A percentile compares a stretch with the other conserved stretches of the same genome.
These are phyloP conservation scores for Muscidifurax raptorellus DNA, from an alignment of 1,140 invertebrate genomes.

Conservation along the genomic window DNA sequence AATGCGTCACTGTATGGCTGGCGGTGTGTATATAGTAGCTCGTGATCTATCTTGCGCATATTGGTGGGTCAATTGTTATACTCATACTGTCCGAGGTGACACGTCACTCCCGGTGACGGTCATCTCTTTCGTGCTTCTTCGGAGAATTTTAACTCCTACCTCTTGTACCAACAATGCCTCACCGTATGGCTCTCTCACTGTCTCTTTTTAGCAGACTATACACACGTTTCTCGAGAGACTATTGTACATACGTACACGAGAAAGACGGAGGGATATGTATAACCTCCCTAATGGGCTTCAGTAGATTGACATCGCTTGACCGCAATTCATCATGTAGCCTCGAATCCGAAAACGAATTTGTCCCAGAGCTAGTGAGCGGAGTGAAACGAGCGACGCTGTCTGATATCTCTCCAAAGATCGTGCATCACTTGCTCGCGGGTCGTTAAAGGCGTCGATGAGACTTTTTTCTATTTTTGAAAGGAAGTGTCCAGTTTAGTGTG, in stretches of 20 bases:
- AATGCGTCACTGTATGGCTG: no score
- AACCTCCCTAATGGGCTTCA: neutral
- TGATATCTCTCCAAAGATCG: neutral
- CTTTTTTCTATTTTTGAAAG: no score
- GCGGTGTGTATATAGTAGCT: no score
- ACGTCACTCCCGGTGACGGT: neutral
- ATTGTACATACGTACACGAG: neutral
- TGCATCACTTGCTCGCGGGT: no score
- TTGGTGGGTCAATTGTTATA: constrained; percentile 6
- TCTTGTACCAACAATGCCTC: neutral
- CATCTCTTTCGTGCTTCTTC: constrained; percentile 7
- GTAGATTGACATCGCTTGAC: constrained; percentile 31
- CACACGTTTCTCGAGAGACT: neutral
- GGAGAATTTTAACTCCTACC: neutral
- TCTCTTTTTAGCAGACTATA: neutral
- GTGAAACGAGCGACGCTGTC: neutral
- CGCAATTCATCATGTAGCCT: constrained; percentile 38
- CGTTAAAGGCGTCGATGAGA: no score
- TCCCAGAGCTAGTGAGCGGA: neutral
- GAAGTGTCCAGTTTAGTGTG: no score
- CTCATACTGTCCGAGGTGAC: constrained; percentile 3
- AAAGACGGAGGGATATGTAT: neutral
- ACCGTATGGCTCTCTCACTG: no score
- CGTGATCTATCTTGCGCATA: neutral
- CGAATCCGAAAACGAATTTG: constrained; percentile 37